Evolutionary conservation across 2,113 vertebrate species (phyloP).

Genomic region (Furnarius figulus): DNA sequence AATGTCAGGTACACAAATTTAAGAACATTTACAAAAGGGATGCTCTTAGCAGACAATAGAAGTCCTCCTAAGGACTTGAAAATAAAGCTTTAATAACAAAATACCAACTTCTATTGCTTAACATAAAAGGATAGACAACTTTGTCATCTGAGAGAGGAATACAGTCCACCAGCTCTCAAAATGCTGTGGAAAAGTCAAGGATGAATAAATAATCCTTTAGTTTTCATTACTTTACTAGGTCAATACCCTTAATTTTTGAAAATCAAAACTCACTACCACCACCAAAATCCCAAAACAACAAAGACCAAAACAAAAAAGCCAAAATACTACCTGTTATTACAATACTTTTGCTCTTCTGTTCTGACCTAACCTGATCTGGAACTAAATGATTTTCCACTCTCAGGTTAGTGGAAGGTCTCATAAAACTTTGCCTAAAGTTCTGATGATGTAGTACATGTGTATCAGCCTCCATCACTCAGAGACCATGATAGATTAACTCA

Average conservation of each 20-base stretch:
- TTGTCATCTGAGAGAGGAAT: background rate
- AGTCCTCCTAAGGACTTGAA: background rate
- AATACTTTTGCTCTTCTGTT: background rate
- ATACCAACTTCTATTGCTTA: background rate
- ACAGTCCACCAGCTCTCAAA: background rate
- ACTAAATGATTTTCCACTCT: background rate
- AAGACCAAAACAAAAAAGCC: background rate
- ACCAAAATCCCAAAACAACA: background rate
- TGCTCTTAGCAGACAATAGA: background rate
- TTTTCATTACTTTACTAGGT: background rate
- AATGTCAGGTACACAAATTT: background rate
- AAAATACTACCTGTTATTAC: background rate
- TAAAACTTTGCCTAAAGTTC: background rate
- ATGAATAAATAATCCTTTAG: background rate
- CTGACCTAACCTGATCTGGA: background rate
- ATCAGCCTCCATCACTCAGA: background rate
- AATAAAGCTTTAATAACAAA: background rate
- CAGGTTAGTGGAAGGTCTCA: background rate
- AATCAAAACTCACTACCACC: background rate
- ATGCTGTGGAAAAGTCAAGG: background rate
- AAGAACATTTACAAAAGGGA: background rate
- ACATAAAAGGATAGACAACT: background rate
- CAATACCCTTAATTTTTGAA: background rate
- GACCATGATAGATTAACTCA: background rate
- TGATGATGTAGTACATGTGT: background rate